phyloP scores from a whole-genome alignment of 1,140 invertebrate genomes.

The Ptiloglossa arizonensis region DNA sequence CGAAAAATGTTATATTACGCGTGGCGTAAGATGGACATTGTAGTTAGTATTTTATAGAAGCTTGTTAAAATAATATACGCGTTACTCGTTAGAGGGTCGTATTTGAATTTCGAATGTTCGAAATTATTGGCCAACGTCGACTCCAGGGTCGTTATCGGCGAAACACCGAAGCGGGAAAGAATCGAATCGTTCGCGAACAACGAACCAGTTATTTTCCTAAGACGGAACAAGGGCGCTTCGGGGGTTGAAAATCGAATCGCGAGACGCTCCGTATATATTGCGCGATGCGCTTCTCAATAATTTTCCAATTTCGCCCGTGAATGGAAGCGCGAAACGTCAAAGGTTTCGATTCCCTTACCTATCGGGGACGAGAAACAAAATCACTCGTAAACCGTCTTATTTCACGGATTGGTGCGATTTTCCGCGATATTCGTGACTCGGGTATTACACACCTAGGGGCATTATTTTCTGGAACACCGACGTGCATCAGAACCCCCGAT shows the following conservation, averaged over 20 bases:
- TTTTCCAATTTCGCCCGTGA: slow-evolving; percentile 33
- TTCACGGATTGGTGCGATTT: background rate
- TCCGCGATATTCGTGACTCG: background rate
- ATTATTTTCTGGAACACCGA: background rate
- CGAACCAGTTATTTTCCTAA: background rate
- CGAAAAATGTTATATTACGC: too few relatives aligned
- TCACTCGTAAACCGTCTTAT: background rate
- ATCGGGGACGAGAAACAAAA: slow-evolving; percentile 5
- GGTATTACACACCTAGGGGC: background rate
- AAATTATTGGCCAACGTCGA: too few relatives aligned
- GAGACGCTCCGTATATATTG: background rate
- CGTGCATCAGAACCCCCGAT: background rate
- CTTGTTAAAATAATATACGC: too few relatives aligned
- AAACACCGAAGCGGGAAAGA: background rate
- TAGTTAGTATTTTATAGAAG: too few relatives aligned
- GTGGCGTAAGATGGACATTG: too few relatives aligned
- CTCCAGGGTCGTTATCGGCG: background rate
- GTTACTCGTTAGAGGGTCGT: too few relatives aligned
- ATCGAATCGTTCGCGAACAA: background rate
- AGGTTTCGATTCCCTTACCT: slow-evolving; percentile 10
- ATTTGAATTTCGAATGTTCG: too few relatives aligned
- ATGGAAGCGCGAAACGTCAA: slow-evolving; percentile 5
- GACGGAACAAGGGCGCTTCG: background rate
- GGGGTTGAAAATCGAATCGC: slow-evolving; percentile 24
- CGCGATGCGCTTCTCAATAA: slow-evolving; percentile 15